These are phyloP conservation scores for Drosophila imparisetae DNA, from an alignment of 2,888 invertebrate species.

Conservation along the genomic window DNA sequence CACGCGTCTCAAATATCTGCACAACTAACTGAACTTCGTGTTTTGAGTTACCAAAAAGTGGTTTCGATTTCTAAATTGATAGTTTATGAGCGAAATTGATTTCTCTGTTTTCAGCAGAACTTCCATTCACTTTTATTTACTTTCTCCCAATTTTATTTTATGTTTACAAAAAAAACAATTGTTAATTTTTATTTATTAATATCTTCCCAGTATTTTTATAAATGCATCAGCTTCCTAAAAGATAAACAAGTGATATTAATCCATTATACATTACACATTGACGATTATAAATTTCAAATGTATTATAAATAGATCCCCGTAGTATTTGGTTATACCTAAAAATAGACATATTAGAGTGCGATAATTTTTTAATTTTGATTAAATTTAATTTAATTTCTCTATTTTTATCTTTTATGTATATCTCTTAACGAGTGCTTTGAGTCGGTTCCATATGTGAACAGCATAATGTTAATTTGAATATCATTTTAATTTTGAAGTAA, in stretches of 20 bases:
- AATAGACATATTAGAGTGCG: not conserved
- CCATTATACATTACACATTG: too few relatives aligned
- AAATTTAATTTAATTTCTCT: not conserved
- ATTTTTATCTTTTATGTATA: too few relatives aligned
- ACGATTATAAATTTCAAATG: not conserved
- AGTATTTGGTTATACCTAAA: not conserved
- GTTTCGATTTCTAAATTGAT: not conserved
- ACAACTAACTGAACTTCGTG: not conserved
- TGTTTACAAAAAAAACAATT: too few relatives aligned
- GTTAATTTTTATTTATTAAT: not conserved
- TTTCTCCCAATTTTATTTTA: not conserved
- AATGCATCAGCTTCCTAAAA: not conserved
- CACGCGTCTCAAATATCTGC: not conserved
- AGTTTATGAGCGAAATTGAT: not conserved
- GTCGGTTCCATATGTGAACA: too few relatives aligned
- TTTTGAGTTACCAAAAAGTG: not conserved
- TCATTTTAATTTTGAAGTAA: too few relatives aligned
- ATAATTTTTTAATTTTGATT: not conserved
- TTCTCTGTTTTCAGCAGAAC: not conserved
- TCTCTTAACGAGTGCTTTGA: too few relatives aligned
- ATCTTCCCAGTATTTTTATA: not conserved
- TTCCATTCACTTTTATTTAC: not conserved
- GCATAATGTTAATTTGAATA: too few relatives aligned
- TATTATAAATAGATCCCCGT: not conserved
- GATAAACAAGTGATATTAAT: not conserved